Evolutionary conservation across 2,888 invertebrate genomes (phyloP).

Genomic region (Cantharis rufa): DNA sequence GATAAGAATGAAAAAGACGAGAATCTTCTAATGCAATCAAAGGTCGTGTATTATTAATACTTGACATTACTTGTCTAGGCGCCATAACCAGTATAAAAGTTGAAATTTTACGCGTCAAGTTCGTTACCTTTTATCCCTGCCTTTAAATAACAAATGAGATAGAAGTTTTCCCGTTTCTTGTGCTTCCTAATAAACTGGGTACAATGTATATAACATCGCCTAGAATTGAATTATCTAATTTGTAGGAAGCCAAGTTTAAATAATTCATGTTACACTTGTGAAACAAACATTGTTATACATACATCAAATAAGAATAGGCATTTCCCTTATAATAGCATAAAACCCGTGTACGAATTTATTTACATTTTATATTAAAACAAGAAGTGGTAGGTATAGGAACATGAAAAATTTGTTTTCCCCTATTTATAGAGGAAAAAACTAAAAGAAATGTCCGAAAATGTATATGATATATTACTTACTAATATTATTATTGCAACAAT

Average conservation of each 20-base stretch:
- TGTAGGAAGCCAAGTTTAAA: conserved; percentile 7
- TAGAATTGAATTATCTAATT: conserved; percentile 21
- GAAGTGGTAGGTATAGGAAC: neutral
- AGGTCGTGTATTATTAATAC: conserved; percentile 42
- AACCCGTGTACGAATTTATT: neutral
- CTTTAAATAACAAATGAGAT: conserved; percentile 39
- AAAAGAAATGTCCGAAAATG: neutral
- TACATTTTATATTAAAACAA: neutral
- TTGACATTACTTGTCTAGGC: conserved; percentile 37
- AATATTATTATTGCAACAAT: neutral
- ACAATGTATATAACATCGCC: conserved; percentile 11
- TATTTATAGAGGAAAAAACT: neutral
- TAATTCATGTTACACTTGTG: conserved; percentile 7
- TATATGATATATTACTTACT: neutral
- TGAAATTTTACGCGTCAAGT: conserved; percentile 20
- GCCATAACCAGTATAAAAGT: conserved; percentile 32
- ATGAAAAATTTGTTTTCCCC: neutral
- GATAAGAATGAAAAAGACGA: conserved; percentile 32
- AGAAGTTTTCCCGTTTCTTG: conserved; percentile 36
- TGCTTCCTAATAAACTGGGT: conserved; percentile 28
- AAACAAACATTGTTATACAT: conserved; percentile 3
- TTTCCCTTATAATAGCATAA: neutral
- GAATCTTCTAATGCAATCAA: conserved; percentile 42
- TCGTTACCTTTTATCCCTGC: conserved; percentile 29
- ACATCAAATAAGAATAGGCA: neutral